Evolutionary conservation across 2,797 vertebrate genomes (phyloP).

Genomic region (Myoxocephalus aenaeus): DNA sequence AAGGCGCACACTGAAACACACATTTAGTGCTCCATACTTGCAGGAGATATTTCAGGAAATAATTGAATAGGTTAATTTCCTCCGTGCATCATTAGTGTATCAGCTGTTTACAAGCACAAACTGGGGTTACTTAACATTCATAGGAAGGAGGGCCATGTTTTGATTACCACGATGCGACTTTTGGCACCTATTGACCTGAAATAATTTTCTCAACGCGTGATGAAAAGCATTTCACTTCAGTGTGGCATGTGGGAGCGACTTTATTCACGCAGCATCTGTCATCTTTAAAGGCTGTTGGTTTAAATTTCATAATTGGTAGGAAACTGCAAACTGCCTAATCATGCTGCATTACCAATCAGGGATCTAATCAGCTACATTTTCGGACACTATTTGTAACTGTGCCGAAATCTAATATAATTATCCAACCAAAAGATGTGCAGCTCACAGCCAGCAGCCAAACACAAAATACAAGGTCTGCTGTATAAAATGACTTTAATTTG

Average conservation of each 20-base stretch:
- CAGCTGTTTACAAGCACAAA: constrained; percentile 30
- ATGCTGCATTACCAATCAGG: constrained; percentile 55
- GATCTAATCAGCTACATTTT: constrained; percentile 57
- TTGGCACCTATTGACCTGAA: constrained; percentile 42
- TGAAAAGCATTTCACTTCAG: constrained; percentile 37
- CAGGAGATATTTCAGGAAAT: constrained; percentile 24
- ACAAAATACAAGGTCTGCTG: constrained; percentile 9
- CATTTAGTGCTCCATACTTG: constrained; percentile 16
- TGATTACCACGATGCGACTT: constrained; percentile 60
- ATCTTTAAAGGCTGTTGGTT: constrained; percentile 48
- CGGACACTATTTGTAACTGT: constrained; percentile 33
- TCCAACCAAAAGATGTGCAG: constrained; percentile 36
- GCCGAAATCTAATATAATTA: constrained; percentile 52
- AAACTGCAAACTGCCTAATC: constrained; percentile 63
- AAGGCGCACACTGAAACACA: constrained; percentile 3
- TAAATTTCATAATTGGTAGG: constrained; percentile 60
- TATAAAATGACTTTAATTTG: constrained; percentile 38
- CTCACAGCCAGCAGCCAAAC: neutral
- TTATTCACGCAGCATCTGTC: constrained; percentile 62
- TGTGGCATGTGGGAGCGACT: constrained; percentile 25
- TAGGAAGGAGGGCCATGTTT: constrained; percentile 39
- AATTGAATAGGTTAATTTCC: constrained; percentile 48
- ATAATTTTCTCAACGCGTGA: constrained; percentile 23
- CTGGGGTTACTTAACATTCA: constrained; percentile 61
- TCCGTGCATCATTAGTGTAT: constrained; percentile 38